Base-by-base conservation (phyloP, 2,888 invertebrate species). In the Germaria angustata region DNA sequence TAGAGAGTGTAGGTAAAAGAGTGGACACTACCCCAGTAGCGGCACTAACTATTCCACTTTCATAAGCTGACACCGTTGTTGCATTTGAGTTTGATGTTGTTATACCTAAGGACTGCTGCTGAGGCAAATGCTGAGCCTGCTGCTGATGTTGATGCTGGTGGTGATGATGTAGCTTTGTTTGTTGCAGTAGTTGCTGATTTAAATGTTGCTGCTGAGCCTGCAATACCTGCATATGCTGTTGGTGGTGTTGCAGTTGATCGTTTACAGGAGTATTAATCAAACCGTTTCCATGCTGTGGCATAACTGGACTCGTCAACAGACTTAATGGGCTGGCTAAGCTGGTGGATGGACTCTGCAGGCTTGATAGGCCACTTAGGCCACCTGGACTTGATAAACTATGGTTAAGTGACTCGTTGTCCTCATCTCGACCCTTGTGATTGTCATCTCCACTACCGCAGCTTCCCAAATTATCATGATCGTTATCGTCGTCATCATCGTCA, bases 391-490 rank as follows among this genome's bases (percentile, higher is more conserved):
- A 91, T 15, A 92, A 90, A 90, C 92, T 94, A 90, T 90, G 95
- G 92, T 92, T 93, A 72, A 91, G 92, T 90, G 93, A 93, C 86
- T 95, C 95, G 61, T 93, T 94, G 87, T 93, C 93, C 87, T 95
- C 92, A 87, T 95, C 95, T 78, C 93, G 94, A 0, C 94, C 91
- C 92, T 95, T 93, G 87, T 78, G 78, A 34, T 94, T 91, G 90
- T 96, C 94, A 86, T 95, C 93, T 89, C 95, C 94, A 92, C 96
- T 95, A 89, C 95, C 95, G 89, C 96, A 95, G 89, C 96, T 95
- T 87, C 95, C 96, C 86, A 95, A 91, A 88, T 95, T 95, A 87
- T 95, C 95, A 90, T 95, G 95, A 44, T 89, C 89, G 15, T 89
- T 89, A 32, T 88, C 88, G 6, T 89, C 89, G 8, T 90, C 89